phyloP scores from a whole-genome alignment of 2,113 vertebrate species.

The Thamnaconus septentrionalis region DNA sequence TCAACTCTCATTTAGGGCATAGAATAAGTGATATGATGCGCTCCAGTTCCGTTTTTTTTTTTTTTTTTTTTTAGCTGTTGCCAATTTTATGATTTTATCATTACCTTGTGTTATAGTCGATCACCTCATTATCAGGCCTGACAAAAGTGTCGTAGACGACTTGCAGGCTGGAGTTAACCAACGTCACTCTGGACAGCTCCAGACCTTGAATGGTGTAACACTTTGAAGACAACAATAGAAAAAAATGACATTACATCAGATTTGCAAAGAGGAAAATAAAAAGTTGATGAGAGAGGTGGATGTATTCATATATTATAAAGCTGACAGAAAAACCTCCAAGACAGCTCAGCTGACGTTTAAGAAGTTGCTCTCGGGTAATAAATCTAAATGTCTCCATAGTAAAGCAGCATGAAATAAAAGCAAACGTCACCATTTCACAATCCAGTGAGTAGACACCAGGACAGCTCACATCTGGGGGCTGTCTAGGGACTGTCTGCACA shows the following conservation, averaged over 20 bases:
- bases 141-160: constrained; percentile 81
- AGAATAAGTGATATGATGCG: not conserved
- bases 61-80: not conserved
- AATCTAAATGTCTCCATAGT: too few species aligned
- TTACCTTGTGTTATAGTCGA: constrained; percentile 84
- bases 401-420: too few species aligned
- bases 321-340: too few species aligned
- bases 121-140: constrained; percentile 76
- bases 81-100: not conserved
- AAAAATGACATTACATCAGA: too few species aligned
- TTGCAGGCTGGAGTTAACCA: constrained; percentile 75
- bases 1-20: not conserved
- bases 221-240: constrained; percentile 48
- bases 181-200: constrained; percentile 79
- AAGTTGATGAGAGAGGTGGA: too few species aligned
- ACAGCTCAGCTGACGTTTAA: too few species aligned
- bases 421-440: constrained; percentile 75
- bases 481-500: constrained; percentile 61
- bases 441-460: constrained; percentile 76
- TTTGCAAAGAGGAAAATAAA: too few species aligned
- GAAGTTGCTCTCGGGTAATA: too few species aligned
- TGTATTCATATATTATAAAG: too few species aligned
- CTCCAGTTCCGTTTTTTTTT: not conserved
- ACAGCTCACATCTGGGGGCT: constrained; percentile 37
- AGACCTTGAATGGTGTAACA: constrained; percentile 80